phyloP scores from a whole-genome alignment of 2,113 vertebrate genomes.

The Arizona elegans region DNA sequence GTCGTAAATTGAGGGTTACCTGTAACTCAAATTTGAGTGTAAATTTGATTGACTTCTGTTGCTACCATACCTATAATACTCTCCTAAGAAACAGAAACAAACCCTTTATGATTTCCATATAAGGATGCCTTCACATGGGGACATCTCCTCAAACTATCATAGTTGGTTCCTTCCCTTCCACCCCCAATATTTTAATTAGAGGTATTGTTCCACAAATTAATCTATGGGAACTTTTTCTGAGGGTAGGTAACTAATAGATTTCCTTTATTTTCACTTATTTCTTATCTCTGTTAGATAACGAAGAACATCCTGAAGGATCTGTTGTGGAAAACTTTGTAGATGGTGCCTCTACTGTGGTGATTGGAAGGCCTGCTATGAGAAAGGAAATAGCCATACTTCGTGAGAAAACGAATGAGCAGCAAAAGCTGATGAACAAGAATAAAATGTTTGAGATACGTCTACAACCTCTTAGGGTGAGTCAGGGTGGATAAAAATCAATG shows the following conservation, averaged over 20 bases:
- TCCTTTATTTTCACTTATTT: conserved; percentile 26
- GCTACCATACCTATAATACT: neutral
- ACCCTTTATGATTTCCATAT: neutral
- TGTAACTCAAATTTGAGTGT: neutral
- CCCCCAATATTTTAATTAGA: neutral
- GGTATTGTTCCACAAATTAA: too few relatives aligned
- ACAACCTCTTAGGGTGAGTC: conserved; percentile 67
- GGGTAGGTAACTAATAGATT: neutral
- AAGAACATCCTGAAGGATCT: conserved; percentile 58
- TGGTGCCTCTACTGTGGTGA: conserved; percentile 58
- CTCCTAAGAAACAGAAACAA: neutral
- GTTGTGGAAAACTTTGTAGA: conserved; percentile 70
- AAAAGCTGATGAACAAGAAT: conserved; percentile 72
- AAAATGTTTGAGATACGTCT: conserved; percentile 66
- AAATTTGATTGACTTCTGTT: neutral
- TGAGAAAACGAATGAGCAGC: conserved; percentile 74
- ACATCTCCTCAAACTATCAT: neutral
- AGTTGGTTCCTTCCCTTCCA: neutral
- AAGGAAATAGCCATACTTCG: conserved; percentile 73
- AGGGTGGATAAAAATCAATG: too few relatives aligned
- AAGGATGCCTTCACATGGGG: neutral
- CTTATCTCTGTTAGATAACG: conserved; percentile 59
- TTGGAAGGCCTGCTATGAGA: conserved; percentile 58
- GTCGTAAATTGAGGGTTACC: too few relatives aligned
- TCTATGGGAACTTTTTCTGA: neutral